These are phyloP conservation scores for Lepidochitona cinerea DNA, from an alignment of 2,888 invertebrate species.

Conservation along the genomic window DNA sequence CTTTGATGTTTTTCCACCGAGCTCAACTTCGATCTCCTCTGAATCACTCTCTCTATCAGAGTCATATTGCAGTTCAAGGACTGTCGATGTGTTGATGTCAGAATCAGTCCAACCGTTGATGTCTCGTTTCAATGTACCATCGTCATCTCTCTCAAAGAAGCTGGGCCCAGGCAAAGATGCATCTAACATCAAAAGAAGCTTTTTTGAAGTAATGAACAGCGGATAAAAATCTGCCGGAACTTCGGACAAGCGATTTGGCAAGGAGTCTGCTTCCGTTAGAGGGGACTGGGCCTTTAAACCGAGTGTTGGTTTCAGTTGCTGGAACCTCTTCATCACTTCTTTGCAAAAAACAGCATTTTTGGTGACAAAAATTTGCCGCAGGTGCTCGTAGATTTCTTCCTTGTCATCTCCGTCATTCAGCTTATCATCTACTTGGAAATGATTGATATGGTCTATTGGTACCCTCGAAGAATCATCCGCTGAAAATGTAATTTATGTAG, in stretches of 20 bases:
- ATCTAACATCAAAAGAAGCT: conserved; percentile 25
- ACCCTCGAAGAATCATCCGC: too few species aligned
- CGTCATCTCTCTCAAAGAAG: conserved; percentile 57
- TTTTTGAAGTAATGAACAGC: conserved; percentile 22
- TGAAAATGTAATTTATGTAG: too few species aligned
- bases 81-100: conserved; percentile 32
- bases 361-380: conserved; percentile 30
- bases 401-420: too few species aligned
- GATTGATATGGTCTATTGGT: too few species aligned
- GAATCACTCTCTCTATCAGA: conserved; percentile 40
- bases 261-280: conserved; percentile 2
- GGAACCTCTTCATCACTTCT: conserved; percentile 32
- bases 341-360: conserved; percentile 31
- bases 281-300: not conserved
- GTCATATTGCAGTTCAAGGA: conserved; percentile 37
- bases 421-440: too few species aligned
- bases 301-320: conserved; percentile 17
- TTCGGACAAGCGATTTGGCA: conserved; percentile 7
- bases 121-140: conserved; percentile 46
- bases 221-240: conserved; percentile 12
- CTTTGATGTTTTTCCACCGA: too few species aligned
- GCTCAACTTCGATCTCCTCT: conserved; percentile 26
- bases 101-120: conserved; percentile 39
- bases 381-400: too few species aligned
- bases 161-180: conserved; percentile 16